Base-by-base conservation (phyloP, 2,797 vertebrate genomes). In the Cyprinodon diabolis region DNA sequence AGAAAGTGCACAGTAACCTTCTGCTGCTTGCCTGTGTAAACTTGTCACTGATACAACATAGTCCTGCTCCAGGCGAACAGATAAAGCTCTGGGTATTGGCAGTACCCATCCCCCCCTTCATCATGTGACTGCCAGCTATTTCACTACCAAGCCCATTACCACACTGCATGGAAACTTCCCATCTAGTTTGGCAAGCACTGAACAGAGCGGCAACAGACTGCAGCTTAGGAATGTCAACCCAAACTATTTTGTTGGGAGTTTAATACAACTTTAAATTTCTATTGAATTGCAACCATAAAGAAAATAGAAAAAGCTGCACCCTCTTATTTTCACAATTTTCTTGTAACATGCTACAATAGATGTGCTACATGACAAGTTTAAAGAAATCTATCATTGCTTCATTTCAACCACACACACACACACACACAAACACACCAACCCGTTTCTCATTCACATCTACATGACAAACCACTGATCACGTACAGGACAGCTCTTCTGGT, bases 401-500 rank as follows among this genome's bases (percentile, higher is more conserved):
- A 49, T 37, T 66, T 55, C 69, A 48, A 4, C 8, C 23, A 68
- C 4, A 14, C 3, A 25, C 63, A 57, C 49, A 13, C n/a, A 68
- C 4, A 9, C 2, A n/a, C 58, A 62, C 47, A 45, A 11, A 56
- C 25, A 8, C 68, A 56, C 21, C 66, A 49, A 17, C 15, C 0
- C 48, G 21, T 45, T 65, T 45, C 62, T 45, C 40, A 14, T 45
- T 40, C 43, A 47, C 62, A 2, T 17, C 5, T 6, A 35, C 63
- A 43, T 3, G 23, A 17, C 15, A n/a, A 21, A 62, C 60, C 14
- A 6, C 1, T 19, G 13, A 10, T 43, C 35, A 83, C 84, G 0
- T 84, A 89, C 87, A 0, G 83, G 71, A 40, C 23, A 7, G 37
- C 43, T 6, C 88, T 94, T 30, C 30, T 30, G 94, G 92, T 94